Base-by-base conservation (phyloP, 2,888 invertebrate genomes). In the Tridacna gigas region DNA sequence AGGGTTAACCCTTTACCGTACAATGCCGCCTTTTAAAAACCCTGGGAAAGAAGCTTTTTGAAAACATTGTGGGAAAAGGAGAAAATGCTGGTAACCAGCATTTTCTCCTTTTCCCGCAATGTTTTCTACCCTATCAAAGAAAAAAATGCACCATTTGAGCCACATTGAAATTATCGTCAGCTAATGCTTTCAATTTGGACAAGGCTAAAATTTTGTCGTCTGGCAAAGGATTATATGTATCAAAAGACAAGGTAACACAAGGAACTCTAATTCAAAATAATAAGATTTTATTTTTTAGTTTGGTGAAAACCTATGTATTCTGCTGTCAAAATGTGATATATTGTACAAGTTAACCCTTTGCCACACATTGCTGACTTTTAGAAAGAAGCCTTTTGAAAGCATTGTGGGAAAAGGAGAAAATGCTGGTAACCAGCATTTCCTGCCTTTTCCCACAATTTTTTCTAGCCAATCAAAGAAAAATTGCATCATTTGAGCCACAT, bases 1-100 rank as follows among this genome's bases (percentile, higher is more conserved):
- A 22, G n/a, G 7, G n/a, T n/a, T n/a, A 63, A 63, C 9, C 25
- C 25, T n/a, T 63, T 63, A 25, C 13, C 63, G 7, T 1, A n/a
- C 13, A 22, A n/a, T 22, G 9, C 22, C n/a, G 63, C 3, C 7
- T 37, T 37, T 37, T 37, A 4, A 37, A 2, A 7, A 37, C 37
- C 37, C 37, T 37, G 37, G 7, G 37, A 37, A 4, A 37, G 37
- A 37, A 37, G 37, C 37, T 7, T 37, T 37, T 37, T 37, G 37
- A 63, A 63, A 63, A n/a, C 63, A 63, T 63, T 63, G 20, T 63
- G 20, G 63, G 63, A n/a, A 63, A 63, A n/a, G 22, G 25, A 25
- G 63, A 63, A 63, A 63, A 22, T 13, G 63, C 63, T 63, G n/a
- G 20, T 63, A 13, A 63, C 63, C n/a, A 18, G 63, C 63, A 18